Evolutionary conservation across 2,888 invertebrate genomes (phyloP), one percentile per base, ranked within the genome.

Genomic region (Troilus luridus): DNA sequence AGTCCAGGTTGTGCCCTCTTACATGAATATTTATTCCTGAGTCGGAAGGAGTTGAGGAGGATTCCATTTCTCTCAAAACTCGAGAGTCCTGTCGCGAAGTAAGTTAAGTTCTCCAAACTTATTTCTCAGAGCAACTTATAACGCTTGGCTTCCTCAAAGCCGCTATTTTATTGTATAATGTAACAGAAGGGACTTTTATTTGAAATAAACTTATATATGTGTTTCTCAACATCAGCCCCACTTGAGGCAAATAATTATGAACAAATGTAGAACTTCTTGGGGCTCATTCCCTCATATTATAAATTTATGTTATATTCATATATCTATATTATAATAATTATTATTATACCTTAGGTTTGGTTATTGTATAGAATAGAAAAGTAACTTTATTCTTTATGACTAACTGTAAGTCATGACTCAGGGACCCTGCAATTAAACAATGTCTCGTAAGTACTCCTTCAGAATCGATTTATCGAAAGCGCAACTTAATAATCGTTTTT

Each of bases 21-120:
- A 77, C 72, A 77, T 77, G 72, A 77, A 77, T 77, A 77, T 77
- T 77, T 77, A 77, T 77, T 77, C 19, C 72, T 27, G 7, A 12
- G 27, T 77, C 41, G 7, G 72, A 77, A 77, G 72, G 41, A 77
- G 72, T 77, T 77, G 17, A 41, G 41, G 27, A 77, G 41, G 72
- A 77, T 77, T 77, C 72, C 72, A 77, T 77, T 77, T 77, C 72
- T 77, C 72, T 27, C 41, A 41, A 72, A 77, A 77, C 72, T 77
- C 72, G 72, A 27, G 72, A 27, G 27, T 41, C 72, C 19, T 77
- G 17, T 19, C 27, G 72, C 72, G 41, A 41, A 77, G 72, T 77
- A 77, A 77, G 21, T 77, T 77, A 77, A 41, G 41, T 8, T 41
- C 17, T 2, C 27, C 17, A 17, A 77, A 77, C 27, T 77, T 77